Percentiles rank a stretch among this genome's conserved stretches.
phyloP scores from a whole-genome alignment of 2,888 invertebrate species.

The Hydrotaea diabolus region DNA sequence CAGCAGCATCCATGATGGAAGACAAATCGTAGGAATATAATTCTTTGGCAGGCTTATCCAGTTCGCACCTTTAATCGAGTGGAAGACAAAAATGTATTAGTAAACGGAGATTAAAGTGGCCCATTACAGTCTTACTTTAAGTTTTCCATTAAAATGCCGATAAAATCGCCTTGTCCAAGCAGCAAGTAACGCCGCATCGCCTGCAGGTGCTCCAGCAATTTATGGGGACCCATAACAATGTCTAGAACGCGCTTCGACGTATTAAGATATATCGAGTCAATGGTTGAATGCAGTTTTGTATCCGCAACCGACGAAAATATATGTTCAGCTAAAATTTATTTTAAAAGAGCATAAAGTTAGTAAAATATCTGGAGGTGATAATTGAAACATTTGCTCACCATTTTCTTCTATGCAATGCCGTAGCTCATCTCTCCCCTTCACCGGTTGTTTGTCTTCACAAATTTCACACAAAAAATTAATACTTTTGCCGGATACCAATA shows the following conservation, averaged over 20 bases:
- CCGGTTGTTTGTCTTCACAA: slow-evolving; percentile 90
- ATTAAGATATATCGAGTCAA: slow-evolving; percentile 92
- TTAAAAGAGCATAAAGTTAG: slow-evolving; percentile 2
- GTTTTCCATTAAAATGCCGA: slow-evolving; percentile 94
- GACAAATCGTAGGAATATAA: slow-evolving; percentile 94
- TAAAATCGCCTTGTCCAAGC: slow-evolving; percentile 97
- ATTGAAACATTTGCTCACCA: slow-evolving; percentile 75
- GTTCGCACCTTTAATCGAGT: slow-evolving; percentile 91
- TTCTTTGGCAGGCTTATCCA: slow-evolving; percentile 92
- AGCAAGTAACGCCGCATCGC: slow-evolving; percentile 94
- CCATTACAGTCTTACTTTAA: slow-evolving; percentile 84
- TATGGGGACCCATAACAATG: slow-evolving; percentile 92
- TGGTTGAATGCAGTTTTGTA: slow-evolving; percentile 89
- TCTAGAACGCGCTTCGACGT: slow-evolving; percentile 93
- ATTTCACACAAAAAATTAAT: slow-evolving; percentile 96
- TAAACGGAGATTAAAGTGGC: background rate
- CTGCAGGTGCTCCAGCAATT: slow-evolving; percentile 93
- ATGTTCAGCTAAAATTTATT: slow-evolving; percentile 74
- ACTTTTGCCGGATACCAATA: slow-evolving; percentile 96
- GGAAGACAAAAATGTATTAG: slow-evolving; percentile 41
- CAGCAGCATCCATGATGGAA: slow-evolving; percentile 91
- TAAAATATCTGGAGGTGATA: background rate
- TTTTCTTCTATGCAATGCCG: slow-evolving; percentile 82
- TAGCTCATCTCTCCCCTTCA: slow-evolving; percentile 84
- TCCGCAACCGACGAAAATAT: slow-evolving; percentile 85